Evolutionary conservation across 2,113 vertebrate species (phyloP), one percentile per base, ranked within the genome.

Genomic region (Phoenicopterus ruber): DNA sequence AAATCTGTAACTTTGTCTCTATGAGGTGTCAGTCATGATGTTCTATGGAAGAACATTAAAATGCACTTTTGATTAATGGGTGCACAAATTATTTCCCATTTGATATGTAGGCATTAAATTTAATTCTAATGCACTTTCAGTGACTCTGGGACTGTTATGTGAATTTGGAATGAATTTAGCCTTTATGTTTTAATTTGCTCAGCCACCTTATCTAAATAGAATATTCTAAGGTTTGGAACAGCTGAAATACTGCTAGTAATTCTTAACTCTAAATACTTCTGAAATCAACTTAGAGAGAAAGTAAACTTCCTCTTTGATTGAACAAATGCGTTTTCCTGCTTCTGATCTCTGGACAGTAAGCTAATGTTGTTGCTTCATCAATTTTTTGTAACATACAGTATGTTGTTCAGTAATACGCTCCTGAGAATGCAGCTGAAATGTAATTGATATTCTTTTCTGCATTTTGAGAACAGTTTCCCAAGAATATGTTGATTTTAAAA

Each of bases 51-150:
- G 50, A 88, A 58, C 42, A 82, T 88, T 95, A 72, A 89, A 67
- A 95, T 69, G 38, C 46, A 72, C 57, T 94, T 93, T 80, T 88
- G 74, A 97, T 94, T 96, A 90, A 90, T 65, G 95, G 84, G 62
- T 81, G 74, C 47, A 83, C 82, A 90, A 94, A 95, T 96, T 84
- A 95, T 92, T 97, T 94, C 47, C 34, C 66, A 93, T 96, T 97
- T 96, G 90, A 96, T 95, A 67, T 81, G 47, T 62, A 73, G 55
- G 50, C 61, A 91, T 86, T 93, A 93, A 40, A 94, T 93, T 91
- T 91, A 90, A 95, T 84, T 87, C 61, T 69, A 91, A 90, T 72
- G 36, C 61, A 76, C 70, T 94, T 96, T n/a, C 74, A 88, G 84
- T 91, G 94, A 82, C 62, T 96, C 70, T 79, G 44, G 52, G 54